Conservation (phyloP, 2,113 vertebrate species). For the Passer montanus region DNA sequence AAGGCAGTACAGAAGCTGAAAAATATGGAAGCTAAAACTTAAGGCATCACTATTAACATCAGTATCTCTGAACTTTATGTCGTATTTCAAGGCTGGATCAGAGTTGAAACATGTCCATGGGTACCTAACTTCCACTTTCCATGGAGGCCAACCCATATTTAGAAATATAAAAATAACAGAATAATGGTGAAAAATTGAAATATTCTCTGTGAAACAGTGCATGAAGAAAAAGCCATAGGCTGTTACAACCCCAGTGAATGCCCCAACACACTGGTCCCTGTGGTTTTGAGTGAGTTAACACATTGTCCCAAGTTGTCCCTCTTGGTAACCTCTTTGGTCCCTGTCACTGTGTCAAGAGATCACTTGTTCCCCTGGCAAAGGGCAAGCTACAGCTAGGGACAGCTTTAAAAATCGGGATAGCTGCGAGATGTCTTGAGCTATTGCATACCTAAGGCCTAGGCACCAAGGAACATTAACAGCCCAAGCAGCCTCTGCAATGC, state of each 20-base stretch:
- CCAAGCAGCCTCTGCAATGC: rapidly evolving
- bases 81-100: rapidly evolving
- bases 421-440: neutral
- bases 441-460: neutral
- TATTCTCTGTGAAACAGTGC: neutral
- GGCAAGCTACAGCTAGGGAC: too few relatives aligned
- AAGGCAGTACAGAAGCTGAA: neutral
- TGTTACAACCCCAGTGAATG: neutral
- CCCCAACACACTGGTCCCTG: rapidly evolving
- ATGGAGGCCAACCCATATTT: neutral
- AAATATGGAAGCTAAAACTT: neutral
- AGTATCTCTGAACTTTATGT: neutral
- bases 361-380: neutral
- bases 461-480: neutral
- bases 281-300: neutral
- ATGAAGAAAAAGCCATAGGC: neutral
- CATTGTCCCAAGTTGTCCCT: neutral
- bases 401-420: neutral
- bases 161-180: neutral
- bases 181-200: neutral
- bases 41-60: neutral
- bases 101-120: neutral
- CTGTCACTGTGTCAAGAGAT: neutral
- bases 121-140: neutral
- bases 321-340: neutral